A percentile compares a stretch with the other conserved stretches of the same genome.
phyloP scores from a whole-genome alignment of 2,113 vertebrate species.

The Felis chaus region DNA sequence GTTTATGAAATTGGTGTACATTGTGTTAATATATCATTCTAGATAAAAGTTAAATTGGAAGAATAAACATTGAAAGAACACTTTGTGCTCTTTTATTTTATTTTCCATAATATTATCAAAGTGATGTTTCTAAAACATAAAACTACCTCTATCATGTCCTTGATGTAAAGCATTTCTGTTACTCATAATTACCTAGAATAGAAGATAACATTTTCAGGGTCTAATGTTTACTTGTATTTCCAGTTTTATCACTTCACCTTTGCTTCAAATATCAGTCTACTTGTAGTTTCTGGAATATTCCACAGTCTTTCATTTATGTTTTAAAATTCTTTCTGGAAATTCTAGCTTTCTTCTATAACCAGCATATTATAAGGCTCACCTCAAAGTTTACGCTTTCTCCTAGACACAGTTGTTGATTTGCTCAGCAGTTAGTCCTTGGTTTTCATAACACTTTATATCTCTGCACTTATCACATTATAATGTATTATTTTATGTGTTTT shows the following conservation, averaged over 20 bases:
- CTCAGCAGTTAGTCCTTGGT: neutral
- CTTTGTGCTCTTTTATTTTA: neutral
- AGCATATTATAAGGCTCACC: neutral
- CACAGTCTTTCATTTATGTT: neutral
- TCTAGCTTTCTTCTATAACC: neutral
- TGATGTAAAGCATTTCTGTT: neutral
- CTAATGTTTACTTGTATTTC: neutral
- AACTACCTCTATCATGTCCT: neutral
- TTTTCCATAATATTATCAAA: neutral
- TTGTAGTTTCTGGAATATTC: neutral
- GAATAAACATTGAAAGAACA: neutral
- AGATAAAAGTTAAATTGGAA: conserved; percentile 9
- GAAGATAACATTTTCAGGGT: neutral
- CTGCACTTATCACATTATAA: neutral
- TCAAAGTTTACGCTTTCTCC: neutral
- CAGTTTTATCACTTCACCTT: neutral
- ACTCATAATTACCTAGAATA: neutral
- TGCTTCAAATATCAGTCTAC: neutral
- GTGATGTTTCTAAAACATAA: neutral
- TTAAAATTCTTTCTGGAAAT: neutral
- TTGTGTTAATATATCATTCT: neutral
- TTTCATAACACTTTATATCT: neutral
- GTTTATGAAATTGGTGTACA: neutral
- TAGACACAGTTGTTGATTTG: neutral
- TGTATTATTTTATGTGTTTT: neutral